Base-by-base conservation (phyloP, 2,797 vertebrate genomes). In the Agapornis canus region DNA sequence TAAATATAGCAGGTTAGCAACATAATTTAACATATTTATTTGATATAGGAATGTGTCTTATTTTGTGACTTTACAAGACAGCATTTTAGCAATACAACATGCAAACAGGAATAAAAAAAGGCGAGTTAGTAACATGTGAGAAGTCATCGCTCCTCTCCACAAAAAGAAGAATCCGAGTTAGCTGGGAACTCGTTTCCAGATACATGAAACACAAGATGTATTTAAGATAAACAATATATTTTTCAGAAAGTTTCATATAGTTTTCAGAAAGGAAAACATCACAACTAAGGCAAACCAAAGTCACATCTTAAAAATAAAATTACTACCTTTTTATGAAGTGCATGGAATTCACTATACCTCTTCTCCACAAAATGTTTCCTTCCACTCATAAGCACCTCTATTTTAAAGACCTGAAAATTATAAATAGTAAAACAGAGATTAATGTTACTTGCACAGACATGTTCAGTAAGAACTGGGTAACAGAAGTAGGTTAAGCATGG, bases 261-360 rank as follows among this genome's bases (percentile, higher is more conserved):
- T n/a, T 91, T 82, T 20, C 40, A 78, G 40, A 66, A 31, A 78
- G 2, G 19, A 89, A 90, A 86, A 48, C 31, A 31, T 20, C 37
- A 84, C 40, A 89, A 37, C 42, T 57, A 56, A 73, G 40, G 11
- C 21, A 89, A 93, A 95, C 40, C 26, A 79, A 94, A 86, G 13
- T 11, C 39, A 56, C 5, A 73, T 17, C 11, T 79, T 66, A 37
- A 26, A 37, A 59, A 65, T 47, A 85, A 86, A 73, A 64, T 64
- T 65, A 94, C 98, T 98, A 99, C 99, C 98, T 99, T 99, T 98
- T 99, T 99, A 98, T 99, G 99, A 93, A 99, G 98, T 35, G 99
- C 97, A 94, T 99, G 99, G 96, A 99, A 99, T 97, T 99, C 99
- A 82, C 99, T 99, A 97, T 99, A 99, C 79, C 99, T 98, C 96